phyloP scores from a whole-genome alignment of 1,140 invertebrate genomes.

The Mizuhopecten yessoensis region DNA sequence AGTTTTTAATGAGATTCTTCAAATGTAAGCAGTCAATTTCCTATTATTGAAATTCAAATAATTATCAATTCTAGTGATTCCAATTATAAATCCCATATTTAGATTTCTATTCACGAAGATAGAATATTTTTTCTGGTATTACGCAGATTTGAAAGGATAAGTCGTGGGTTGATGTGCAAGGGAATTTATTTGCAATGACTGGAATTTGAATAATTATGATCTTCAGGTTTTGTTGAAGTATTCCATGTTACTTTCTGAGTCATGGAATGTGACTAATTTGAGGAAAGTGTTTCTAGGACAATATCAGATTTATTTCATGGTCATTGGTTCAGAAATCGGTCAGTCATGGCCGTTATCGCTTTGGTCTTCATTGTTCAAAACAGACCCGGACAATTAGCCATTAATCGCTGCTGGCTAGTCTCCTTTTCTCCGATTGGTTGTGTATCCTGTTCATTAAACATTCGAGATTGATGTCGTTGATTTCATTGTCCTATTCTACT shows the following conservation, averaged over 20 bases:
- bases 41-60: no score
- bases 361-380: neutral
- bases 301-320: conserved; percentile 28
- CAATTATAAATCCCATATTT: no score
- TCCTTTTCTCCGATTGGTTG: neutral
- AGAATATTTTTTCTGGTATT: no score
- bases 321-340: conserved; percentile 7
- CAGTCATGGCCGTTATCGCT: neutral
- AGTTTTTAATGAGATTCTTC: no score
- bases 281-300: neutral
- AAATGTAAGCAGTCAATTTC: no score
- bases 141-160: neutral
- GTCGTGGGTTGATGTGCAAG: neutral
- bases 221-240: neutral
- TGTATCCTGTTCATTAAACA: neutral
- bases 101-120: no score
- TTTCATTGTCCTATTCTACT: neutral
- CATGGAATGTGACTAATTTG: conserved; percentile 27
- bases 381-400: neutral
- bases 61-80: no score
- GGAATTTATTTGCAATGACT: neutral
- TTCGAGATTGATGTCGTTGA: neutral
- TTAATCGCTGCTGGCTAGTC: neutral
- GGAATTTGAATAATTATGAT: neutral
- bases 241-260: neutral